Evolutionary conservation across 2,888 invertebrate species (phyloP), one percentile per base, ranked within the genome.

Genomic region (Brachyptera risi): DNA sequence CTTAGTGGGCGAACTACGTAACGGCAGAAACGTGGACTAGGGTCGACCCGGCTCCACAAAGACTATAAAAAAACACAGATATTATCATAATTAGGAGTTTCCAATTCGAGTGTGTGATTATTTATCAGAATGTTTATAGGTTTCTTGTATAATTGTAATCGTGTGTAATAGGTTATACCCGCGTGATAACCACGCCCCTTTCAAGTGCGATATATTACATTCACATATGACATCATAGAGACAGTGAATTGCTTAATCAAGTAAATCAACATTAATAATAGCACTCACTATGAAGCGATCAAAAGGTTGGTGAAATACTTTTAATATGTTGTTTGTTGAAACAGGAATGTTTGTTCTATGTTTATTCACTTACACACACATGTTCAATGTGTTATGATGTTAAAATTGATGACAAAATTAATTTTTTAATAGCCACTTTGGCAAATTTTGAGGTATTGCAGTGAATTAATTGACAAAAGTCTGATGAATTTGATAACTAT

Each of bases 21-120:
- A 2, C 50, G 42, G 7, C 21, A 17, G 42, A 42, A 51, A 27
- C 50, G 50, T 51, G 50, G 50, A 51, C 27, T 26, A 26, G 26
- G 13, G 15, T 17, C 13, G 49, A 26, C n/a, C 27, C 50, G 50
- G 27, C 50, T 23, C 23, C 23, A 23, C 21, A 26, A 11, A 51
- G 27, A n/a, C 44, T 19, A 15, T 17, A n/a, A 31, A 24, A 51
- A 51, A 24, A 51, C 31, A 26, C 17, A 26, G 27, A 27, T 51
- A 26, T 17, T 17, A 13, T 24, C 50, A 26, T n/a, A 27, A 49
- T 49, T 27, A 51, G 24, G 17, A 5, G 21, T 42, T 42, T 4
- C 11, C 21, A 17, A 5, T 4, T 42, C 42, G 42, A 42, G 21
- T 19, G 42, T 42, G 42, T 42, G 42, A 42, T 42, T 42, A 21